phyloP scores from a whole-genome alignment of 2,888 invertebrate species.

The Automeris io region DNA sequence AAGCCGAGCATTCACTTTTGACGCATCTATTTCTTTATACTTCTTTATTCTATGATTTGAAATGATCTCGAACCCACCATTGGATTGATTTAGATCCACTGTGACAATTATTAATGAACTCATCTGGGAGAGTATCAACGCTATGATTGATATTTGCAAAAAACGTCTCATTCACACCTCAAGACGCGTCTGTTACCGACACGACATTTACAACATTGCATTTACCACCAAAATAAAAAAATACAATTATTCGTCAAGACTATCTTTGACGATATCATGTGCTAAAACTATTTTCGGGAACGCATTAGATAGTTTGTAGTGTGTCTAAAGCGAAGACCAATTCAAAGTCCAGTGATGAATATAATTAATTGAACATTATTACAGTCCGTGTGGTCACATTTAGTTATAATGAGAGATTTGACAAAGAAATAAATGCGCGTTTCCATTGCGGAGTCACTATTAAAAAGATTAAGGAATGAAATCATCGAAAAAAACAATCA shows the following conservation, averaged over 20 bases:
- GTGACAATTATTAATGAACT: constrained; percentile 21
- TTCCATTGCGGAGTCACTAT: constrained; percentile 43
- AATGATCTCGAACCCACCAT: background rate
- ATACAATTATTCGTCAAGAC: background rate
- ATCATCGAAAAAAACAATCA: too few relatives aligned
- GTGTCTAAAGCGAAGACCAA: constrained; percentile 38
- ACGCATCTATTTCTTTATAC: background rate
- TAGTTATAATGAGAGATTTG: constrained; percentile 62
- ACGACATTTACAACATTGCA: background rate
- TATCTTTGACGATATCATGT: background rate
- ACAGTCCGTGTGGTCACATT: constrained; percentile 50
- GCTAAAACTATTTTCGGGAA: background rate
- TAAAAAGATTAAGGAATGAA: too few relatives aligned
- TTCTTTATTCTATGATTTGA: background rate
- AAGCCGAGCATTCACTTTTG: background rate
- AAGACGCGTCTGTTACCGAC: background rate
- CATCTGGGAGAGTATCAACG: constrained; percentile 14
- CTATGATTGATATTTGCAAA: background rate
- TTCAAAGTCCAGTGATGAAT: constrained; percentile 46
- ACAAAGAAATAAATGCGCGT: constrained; percentile 45
- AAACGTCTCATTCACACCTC: background rate
- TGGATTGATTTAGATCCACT: background rate
- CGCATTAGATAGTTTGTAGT: background rate
- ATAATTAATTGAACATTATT: constrained; percentile 60
- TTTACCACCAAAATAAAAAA: background rate